These are phyloP conservation scores for Macrophya annulata DNA, from an alignment of 2,888 invertebrate genomes.

Conservation along the genomic window DNA sequence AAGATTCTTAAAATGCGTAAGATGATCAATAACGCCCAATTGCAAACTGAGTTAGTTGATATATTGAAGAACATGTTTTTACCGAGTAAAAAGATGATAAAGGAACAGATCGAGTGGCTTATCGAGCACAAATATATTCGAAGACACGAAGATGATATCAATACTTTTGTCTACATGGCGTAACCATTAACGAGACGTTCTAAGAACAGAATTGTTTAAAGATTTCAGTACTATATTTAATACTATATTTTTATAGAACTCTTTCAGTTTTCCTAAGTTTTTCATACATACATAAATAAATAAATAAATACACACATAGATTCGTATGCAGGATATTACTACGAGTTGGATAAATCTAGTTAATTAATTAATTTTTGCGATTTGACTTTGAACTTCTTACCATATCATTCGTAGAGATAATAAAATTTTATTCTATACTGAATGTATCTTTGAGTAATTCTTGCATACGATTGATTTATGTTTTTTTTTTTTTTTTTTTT, in stretches of 20 bases:
- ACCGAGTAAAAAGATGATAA: slow-evolving; percentile 99
- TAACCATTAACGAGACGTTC: slow-evolving; percentile 78
- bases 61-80: slow-evolving; percentile 99
- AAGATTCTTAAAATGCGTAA: slow-evolving; percentile 99
- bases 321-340: slow-evolving; percentile 14
- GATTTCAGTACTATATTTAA: slow-evolving; percentile 22
- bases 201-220: slow-evolving; percentile 57
- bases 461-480: slow-evolving; percentile 25
- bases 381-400: slow-evolving; percentile 11
- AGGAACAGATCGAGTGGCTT: slow-evolving; percentile 99
- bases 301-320: not conserved
- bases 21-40: slow-evolving; percentile 94
- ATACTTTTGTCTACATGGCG: slow-evolving; percentile 99
- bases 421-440: slow-evolving; percentile 12
- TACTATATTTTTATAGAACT: slow-evolving; percentile 29
- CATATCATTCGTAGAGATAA: not conserved
- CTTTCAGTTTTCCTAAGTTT: not conserved
- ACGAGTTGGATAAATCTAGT: not conserved
- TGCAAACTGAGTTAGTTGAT: slow-evolving; percentile 98
- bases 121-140: slow-evolving; percentile 99
- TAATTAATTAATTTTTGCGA: not conserved
- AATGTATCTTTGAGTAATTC: slow-evolving; percentile 20
- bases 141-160: slow-evolving; percentile 98
- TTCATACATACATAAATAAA: not conserved
- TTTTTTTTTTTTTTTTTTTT: not conserved